Conservation (phyloP, 1,140 invertebrate genomes). For the Drosophila bifasciata region DNA sequence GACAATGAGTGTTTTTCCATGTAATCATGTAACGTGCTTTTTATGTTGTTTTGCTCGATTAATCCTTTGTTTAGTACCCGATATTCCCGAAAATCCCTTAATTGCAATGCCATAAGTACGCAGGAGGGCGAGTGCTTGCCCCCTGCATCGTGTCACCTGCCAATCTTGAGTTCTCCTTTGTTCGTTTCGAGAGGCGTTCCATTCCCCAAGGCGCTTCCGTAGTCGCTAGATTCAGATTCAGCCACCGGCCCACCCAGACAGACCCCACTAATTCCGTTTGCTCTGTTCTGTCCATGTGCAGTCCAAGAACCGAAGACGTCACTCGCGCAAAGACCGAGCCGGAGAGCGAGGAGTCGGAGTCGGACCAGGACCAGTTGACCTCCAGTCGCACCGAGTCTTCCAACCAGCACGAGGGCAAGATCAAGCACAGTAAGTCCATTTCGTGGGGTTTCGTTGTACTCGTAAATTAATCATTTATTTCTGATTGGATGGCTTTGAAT, state of each 20-base stretch:
- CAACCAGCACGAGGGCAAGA: constrained; percentile 90
- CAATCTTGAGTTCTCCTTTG: constrained; percentile 51
- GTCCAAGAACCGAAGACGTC: constrained; percentile 86
- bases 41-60: constrained; percentile 70
- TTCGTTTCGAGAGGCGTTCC: constrained; percentile 59
- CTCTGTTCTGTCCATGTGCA: constrained; percentile 63
- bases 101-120: constrained; percentile 62
- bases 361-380: constrained; percentile 89
- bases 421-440: constrained; percentile 87
- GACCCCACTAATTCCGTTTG: constrained; percentile 66
- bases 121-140: constrained; percentile 19
- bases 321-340: constrained; percentile 87
- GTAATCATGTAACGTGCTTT: constrained; percentile 65
- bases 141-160: constrained; percentile 53
- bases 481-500: background rate
- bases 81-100: constrained; percentile 43
- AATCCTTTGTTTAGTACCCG: constrained; percentile 11
- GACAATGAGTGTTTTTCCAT: constrained; percentile 62
- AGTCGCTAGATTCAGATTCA: constrained; percentile 66
- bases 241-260: background rate
- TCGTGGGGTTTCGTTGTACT: background rate
- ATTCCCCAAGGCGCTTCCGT: constrained; percentile 65
- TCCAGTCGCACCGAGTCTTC: constrained; percentile 91
- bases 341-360: constrained; percentile 90
- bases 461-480: too few species aligned